phyloP scores from a whole-genome alignment of 2,797 vertebrate genomes.

The Gadopsis bispinosus region DNA sequence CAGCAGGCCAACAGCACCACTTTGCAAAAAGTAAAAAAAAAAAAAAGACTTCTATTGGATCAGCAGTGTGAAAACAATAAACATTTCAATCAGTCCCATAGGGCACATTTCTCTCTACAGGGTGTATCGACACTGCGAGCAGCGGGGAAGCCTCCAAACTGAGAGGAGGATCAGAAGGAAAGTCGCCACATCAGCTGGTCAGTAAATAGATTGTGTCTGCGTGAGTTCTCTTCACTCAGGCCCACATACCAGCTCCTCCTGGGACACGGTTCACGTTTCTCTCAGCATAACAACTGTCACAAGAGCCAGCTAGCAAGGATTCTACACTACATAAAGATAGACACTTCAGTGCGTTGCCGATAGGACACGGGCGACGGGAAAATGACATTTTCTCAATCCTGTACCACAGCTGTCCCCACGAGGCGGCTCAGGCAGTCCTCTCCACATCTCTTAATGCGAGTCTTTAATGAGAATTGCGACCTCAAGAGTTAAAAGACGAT shows the following conservation, averaged over 20 bases:
- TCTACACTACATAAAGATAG: slow-evolving; percentile 56
- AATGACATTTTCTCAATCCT: slow-evolving; percentile 45
- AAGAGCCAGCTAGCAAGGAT: slow-evolving; percentile 50
- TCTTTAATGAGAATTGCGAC: not conserved
- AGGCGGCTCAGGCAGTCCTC: not conserved
- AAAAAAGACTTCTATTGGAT: not conserved
- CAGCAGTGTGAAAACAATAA: slow-evolving; percentile 31
- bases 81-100: slow-evolving; percentile 31
- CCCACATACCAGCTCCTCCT: slow-evolving; percentile 64
- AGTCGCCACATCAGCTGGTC: slow-evolving; percentile 45
- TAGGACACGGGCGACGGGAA: slow-evolving; percentile 15
- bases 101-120: slow-evolving; percentile 25
- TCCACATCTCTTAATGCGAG: not conserved
- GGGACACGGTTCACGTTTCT: slow-evolving; percentile 74
- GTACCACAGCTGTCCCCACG: slow-evolving; percentile 34
- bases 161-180: slow-evolving; percentile 42
- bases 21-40: not conserved
- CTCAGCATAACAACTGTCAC: slow-evolving; percentile 69
- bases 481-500: not conserved
- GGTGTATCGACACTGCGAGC: slow-evolving; percentile 23
- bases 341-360: slow-evolving; percentile 46
- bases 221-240: slow-evolving; percentile 47
- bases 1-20: not conserved
- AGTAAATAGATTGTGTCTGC: slow-evolving; percentile 47
- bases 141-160: slow-evolving; percentile 5